These are phyloP conservation scores for Campylomormyrus tamandua DNA, from an alignment of 2,113 vertebrate genomes.

Conservation along the genomic window DNA sequence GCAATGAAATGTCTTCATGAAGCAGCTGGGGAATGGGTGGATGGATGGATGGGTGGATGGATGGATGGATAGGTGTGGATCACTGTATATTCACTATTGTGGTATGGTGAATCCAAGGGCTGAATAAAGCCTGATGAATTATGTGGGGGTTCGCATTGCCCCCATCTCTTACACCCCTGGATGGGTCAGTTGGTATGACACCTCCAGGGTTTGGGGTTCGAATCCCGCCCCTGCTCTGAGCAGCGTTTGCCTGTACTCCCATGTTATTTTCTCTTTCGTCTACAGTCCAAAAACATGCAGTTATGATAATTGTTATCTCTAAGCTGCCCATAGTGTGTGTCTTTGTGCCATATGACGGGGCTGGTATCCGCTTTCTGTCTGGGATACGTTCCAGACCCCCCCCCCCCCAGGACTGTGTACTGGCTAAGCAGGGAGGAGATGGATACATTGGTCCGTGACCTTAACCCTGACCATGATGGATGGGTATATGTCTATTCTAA, in stretches of 20 bases:
- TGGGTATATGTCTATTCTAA: neutral
- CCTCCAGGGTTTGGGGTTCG: neutral
- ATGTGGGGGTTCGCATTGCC: neutral
- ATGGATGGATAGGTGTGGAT: neutral
- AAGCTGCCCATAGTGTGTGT: neutral
- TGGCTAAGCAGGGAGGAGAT: neutral
- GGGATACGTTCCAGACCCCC: neutral
- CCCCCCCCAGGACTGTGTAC: neutral
- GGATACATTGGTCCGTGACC: neutral
- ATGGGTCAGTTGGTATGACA: neutral
- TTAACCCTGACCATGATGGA: neutral
- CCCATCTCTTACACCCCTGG: neutral
- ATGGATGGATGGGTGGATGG: neutral
- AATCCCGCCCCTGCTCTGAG: neutral
- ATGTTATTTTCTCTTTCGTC: neutral
- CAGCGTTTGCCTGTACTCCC: neutral
- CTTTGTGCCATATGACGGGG: neutral
- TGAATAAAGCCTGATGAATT: neutral
- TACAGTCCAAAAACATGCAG: neutral
- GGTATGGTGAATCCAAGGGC: neutral
- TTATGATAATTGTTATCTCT: neutral
- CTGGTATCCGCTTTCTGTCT: neutral
- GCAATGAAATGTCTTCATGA: neutral
- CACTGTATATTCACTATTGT: neutral
- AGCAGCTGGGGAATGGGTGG: neutral